Base-by-base conservation (phyloP, 92 coral and sea anemone genomes). In the Pocillopora meandrina region DNA sequence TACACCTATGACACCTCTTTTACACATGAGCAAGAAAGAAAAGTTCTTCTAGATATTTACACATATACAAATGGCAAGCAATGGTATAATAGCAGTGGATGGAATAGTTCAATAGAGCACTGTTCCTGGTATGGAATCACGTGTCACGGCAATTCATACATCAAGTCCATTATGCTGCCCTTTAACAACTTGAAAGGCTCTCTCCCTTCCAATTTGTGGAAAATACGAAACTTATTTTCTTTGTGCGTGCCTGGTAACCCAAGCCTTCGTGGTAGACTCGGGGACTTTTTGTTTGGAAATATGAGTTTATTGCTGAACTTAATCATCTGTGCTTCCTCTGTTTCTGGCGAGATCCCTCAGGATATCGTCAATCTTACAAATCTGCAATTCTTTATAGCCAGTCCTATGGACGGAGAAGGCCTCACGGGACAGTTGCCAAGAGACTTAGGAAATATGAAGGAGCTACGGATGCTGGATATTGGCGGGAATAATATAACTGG, bases 101-200 rank as follows among this genome's bases (percentile, higher is more conserved):
- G 93, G 93, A 33, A 14, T 52, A 70, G 42, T 57, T 73, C 84
- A 34, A 86, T 20, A 62, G 69, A 76, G 34, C 91, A 88, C 70
- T 88, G 91, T 36, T 82, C 71, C 42, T 88, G 91, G 91, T 88
- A 69, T 59, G 91, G 88, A 12, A 71, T 90, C 77, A 90, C 91
- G 8, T 90, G 93, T 73, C 75, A 77, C 36, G 60, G 68, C 17
- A 81, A 87, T 17, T 82, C 73, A 16, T 83, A 87, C 79, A 61
- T 90, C 60, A 90, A 77, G 19, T 72, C 81, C 17, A 87, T 90
- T 56, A 20, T 71, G 21, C 65, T 90, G 58, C 35, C 87, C 16
- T 49, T 67, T 61, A 90, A 90, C 64, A 90, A 90, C 58, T 56
- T 90, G 34, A 65, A 80, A 9, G 93, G 93, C 31, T 77, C 17